Evolutionary conservation across 2,113 vertebrate species (phyloP).

Genomic region (Mastomys natalensis): DNA sequence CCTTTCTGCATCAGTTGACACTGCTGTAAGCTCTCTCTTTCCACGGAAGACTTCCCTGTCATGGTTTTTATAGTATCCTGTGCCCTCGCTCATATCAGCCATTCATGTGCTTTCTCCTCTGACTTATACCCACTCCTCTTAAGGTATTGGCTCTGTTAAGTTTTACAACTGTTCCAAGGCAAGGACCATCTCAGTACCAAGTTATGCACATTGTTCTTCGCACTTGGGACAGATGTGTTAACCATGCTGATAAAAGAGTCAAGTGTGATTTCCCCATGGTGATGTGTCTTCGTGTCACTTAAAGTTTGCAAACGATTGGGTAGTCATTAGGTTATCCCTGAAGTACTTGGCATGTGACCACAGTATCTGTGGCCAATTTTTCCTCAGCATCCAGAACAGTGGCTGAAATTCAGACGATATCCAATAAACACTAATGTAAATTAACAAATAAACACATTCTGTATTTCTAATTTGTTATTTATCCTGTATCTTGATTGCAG

Average conservation of each 20-base stretch:
- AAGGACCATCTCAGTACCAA: not conserved
- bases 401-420: not conserved
- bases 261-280: not conserved
- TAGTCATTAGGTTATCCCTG: slow-evolving; percentile 8
- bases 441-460: slow-evolving; percentile 3
- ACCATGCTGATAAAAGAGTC: not conserved
- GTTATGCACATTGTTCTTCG: not conserved
- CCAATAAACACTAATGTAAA: not conserved
- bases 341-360: not conserved
- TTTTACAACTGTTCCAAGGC: not conserved
- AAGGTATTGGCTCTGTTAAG: not conserved
- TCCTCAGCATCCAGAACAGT: not conserved
- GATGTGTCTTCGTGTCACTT: not conserved
- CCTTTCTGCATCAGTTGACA: not conserved
- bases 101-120: not conserved
- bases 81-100: not conserved
- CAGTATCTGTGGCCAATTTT: not conserved
- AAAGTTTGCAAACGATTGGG: not conserved
- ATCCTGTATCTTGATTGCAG: not conserved
- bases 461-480: slow-evolving; percentile 3
- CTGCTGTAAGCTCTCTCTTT: not conserved
- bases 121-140: not conserved
- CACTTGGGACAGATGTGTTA: not conserved
- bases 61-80: not conserved
- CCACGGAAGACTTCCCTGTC: not conserved